Conservation (phyloP, 2,113 vertebrate genomes). For the Bettongia penicillata region DNA sequence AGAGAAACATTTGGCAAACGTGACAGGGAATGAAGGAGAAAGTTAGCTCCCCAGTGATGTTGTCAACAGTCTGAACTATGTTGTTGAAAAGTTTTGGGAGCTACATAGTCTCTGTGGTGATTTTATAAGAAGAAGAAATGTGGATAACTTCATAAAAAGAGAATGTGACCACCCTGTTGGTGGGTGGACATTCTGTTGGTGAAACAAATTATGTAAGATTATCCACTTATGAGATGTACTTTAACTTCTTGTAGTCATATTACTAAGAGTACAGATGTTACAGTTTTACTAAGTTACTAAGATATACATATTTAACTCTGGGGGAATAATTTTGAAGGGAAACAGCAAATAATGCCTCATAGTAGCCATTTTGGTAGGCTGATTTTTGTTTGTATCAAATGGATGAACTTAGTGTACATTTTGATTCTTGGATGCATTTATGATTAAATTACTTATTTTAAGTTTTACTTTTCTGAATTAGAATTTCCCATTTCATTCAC, state of each 20-base stretch:
- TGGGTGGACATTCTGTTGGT: background rate
- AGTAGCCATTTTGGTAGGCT: background rate
- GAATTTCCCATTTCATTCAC: background rate
- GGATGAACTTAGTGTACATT: background rate
- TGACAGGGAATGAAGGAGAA: background rate
- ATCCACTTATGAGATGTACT: background rate
- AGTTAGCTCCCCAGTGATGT: background rate
- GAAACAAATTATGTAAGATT: background rate
- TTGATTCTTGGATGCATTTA: background rate
- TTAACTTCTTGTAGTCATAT: background rate
- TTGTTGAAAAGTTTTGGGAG: background rate
- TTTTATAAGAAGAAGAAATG: conserved; percentile 15
- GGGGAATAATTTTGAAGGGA: background rate
- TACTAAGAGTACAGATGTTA: background rate
- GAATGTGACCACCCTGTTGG: background rate
- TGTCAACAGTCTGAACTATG: background rate
- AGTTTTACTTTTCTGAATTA: background rate
- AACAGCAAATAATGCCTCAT: background rate
- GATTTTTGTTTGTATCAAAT: background rate
- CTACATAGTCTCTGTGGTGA: background rate
- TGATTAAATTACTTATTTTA: background rate
- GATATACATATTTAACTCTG: too few species aligned
- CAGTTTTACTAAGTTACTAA: too few species aligned
- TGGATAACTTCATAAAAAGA: conserved; percentile 10
- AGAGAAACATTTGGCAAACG: background rate